These are phyloP conservation scores for Enteromius unitaeniatus DNA, from an alignment of 2,797 vertebrate species.

Conservation along the genomic window DNA sequence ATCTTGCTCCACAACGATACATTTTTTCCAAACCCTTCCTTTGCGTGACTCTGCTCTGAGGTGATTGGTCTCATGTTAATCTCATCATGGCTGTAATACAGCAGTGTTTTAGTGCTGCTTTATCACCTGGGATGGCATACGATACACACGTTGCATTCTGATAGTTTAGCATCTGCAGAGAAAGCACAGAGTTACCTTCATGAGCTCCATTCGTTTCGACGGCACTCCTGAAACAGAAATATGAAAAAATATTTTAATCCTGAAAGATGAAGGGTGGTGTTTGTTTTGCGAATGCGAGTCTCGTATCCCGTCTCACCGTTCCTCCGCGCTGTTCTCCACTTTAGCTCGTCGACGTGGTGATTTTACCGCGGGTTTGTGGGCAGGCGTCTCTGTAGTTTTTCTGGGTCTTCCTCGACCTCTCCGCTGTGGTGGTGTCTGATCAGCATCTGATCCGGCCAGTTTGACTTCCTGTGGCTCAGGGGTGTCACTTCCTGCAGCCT, in stretches of 20 bases:
- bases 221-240: background rate
- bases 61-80: too few species aligned
- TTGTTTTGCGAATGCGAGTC: background rate
- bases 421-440: conserved; percentile 45
- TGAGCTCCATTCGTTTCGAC: background rate
- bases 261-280: too few species aligned
- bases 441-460: background rate
- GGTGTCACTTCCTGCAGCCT: background rate
- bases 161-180: background rate
- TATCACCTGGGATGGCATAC: background rate
- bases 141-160: background rate
- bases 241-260: background rate
- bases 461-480: background rate
- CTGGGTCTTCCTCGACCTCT: conserved; percentile 54
- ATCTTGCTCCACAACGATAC: too few species aligned
- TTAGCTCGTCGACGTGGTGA: conserved; percentile 60
- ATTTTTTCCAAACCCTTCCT: too few species aligned
- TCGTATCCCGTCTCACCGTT: background rate
- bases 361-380: background rate
- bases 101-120: too few species aligned
- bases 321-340: conserved; percentile 55
- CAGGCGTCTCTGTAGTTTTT: background rate
- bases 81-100: too few species aligned
- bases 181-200: background rate
- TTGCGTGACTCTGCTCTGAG: too few species aligned